These are phyloP conservation scores for Patiria miniata DNA, from an alignment of 35 echinoderm and acorn worm species.

Conservation along the genomic window DNA sequence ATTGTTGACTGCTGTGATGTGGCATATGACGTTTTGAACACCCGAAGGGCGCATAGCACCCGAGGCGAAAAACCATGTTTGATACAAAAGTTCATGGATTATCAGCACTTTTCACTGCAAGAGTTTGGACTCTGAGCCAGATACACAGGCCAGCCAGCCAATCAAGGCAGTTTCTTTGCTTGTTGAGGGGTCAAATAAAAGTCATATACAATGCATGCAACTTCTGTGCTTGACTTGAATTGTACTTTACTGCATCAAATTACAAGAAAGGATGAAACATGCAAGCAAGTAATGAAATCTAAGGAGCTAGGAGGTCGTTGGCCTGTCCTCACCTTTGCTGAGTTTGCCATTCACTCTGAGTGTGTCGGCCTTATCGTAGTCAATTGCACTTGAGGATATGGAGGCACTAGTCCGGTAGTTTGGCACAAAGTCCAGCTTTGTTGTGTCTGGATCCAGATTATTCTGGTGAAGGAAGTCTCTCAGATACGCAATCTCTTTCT, in stretches of 20 bases:
- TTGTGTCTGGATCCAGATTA: conserved; percentile 63
- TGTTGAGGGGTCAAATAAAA: too few species aligned
- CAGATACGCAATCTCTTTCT: conserved; percentile 91
- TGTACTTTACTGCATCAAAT: neutral
- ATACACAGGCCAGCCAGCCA: too few species aligned
- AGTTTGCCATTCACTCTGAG: conserved; percentile 71
- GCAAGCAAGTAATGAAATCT: neutral
- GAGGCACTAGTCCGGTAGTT: conserved; percentile 19
- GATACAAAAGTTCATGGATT: too few species aligned
- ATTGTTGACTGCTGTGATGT: too few species aligned
- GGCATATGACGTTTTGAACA: too few species aligned
- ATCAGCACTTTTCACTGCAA: too few species aligned
- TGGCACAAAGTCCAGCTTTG: conserved; percentile 43
- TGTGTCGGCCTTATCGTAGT: conserved; percentile 77
- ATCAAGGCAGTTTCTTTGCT: too few species aligned
- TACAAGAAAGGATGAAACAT: neutral
- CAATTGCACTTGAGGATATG: conserved; percentile 56
- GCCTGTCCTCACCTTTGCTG: conserved; percentile 55
- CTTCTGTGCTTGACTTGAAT: too few species aligned
- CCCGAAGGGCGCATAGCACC: too few species aligned
- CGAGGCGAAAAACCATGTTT: too few species aligned
- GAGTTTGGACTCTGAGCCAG: too few species aligned
- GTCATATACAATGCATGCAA: too few species aligned
- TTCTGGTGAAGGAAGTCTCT: conserved; percentile 58
- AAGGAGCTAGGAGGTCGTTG: neutral